These are phyloP conservation scores for Distichodus sexfasciatus DNA, from an alignment of 2,797 vertebrate genomes.

Conservation along the genomic window DNA sequence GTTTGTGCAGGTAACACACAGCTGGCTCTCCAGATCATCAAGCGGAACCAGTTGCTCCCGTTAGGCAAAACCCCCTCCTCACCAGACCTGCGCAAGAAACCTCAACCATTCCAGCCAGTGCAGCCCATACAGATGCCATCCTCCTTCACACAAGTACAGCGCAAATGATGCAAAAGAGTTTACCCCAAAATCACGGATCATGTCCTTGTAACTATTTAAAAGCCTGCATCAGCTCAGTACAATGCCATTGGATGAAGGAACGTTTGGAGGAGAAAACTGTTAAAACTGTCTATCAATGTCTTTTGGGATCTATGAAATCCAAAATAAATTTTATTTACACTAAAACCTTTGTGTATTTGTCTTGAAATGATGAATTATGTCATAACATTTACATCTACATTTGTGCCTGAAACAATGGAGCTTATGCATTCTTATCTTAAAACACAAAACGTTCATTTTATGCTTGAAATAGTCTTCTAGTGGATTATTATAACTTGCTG, in stretches of 20 bases:
- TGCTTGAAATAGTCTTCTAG: no score
- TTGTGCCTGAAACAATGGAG: no score
- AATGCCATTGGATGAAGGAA: not conserved
- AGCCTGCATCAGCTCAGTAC: constrained; percentile 45
- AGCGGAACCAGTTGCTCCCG: constrained; percentile 95
- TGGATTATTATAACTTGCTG: no score
- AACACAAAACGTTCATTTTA: no score
- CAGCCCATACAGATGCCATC: constrained; percentile 87
- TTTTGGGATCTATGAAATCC: constrained; percentile 49
- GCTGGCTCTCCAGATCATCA: constrained; percentile 98
- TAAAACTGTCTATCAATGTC: constrained; percentile 48
- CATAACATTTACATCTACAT: no score
- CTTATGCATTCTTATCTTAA: no score
- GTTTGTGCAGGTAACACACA: constrained; percentile 86
- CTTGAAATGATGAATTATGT: no score
- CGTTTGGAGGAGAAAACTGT: constrained; percentile 15
- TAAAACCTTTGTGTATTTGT: constrained; percentile 10
- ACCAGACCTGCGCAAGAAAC: constrained; percentile 85
- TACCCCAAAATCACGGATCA: constrained; percentile 22
- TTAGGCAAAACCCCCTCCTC: constrained; percentile 79
- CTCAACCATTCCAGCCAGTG: constrained; percentile 76
- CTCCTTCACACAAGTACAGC: constrained; percentile 86
- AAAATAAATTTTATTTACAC: constrained; percentile 72
- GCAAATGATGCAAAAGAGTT: constrained; percentile 76
- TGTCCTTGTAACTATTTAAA: constrained; percentile 57